phyloP scores from a whole-genome alignment of 1,140 invertebrate species.

The Brachystomella parvula region DNA sequence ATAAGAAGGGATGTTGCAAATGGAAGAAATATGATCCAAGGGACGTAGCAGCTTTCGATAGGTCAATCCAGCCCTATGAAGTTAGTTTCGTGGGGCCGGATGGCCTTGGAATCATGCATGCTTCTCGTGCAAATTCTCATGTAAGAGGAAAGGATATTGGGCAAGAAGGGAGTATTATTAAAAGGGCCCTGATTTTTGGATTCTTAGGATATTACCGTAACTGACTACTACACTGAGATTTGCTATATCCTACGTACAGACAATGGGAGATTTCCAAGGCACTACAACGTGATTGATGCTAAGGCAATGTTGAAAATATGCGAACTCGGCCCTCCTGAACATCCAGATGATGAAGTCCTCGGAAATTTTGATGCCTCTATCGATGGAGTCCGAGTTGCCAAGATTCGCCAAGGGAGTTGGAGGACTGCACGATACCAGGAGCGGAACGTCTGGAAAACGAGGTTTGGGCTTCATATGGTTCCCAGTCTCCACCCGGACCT shows the following conservation, averaged over 20 bases:
- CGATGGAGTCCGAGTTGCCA: not conserved
- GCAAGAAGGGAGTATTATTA: not conserved
- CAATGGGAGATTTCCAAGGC: not conserved
- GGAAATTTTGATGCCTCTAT: not conserved
- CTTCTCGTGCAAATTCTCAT: not conserved
- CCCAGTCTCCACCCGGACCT: not conserved
- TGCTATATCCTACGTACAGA: not conserved
- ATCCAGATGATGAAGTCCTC: not conserved
- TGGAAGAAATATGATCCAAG: too few species aligned
- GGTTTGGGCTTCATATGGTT: not conserved
- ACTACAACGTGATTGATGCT: constrained; percentile 1
- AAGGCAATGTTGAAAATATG: not conserved
- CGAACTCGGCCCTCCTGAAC: not conserved
- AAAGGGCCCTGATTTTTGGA: not conserved
- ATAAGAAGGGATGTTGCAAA: not conserved
- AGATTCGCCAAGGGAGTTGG: not conserved
- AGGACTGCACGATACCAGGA: not conserved
- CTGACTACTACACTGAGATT: not conserved
- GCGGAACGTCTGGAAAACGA: not conserved
- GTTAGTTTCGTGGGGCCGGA: not conserved
- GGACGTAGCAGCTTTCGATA: too few species aligned
- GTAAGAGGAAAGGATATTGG: not conserved
- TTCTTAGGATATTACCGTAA: not conserved
- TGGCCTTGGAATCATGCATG: not conserved
- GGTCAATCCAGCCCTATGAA: not conserved